Base-by-base conservation (phyloP, 2,888 invertebrate species). In the Eupithecia exiguata region DNA sequence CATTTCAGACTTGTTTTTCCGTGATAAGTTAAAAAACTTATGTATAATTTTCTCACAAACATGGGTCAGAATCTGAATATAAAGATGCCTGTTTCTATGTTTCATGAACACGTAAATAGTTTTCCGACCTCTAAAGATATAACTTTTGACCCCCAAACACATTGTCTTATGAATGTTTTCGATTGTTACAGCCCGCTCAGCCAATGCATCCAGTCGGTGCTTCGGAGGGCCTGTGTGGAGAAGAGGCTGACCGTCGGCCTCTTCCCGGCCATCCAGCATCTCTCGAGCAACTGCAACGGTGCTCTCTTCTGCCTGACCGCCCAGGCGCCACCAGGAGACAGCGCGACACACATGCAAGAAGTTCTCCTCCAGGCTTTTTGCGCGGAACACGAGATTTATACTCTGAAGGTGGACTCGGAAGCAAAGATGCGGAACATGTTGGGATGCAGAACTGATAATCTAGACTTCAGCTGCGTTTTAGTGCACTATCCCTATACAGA, bases 291-390 rank as follows among this genome's bases (percentile, higher is more conserved):
- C 80, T 92, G 94, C 67, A 95, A 95, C 74, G 96, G 96, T 10
- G 96, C 96, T 0, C 93, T 97, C 0, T 96, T 96, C 84, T 97
- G 97, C 84, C 89, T 97, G 63, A 95, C 97, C 25, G 96, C 97
- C 1, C 96, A 96, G 71, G 96, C 96, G 36, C 92, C 95, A 68
- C 96, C 95, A 53, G 96, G 96, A 6, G 97, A 97, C 88, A 96
- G 97, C 40, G 96, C 97, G 7, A 96, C 96, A 10, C 97, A 97
- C 85, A 97, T 97, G 95, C 97, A 97, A 83, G 96, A 96, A 85
- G 97, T 97, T 7, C 92, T 97, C 0, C 91, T 97, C 46, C 97
- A 97, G 84, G 97, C 97, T 0, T 97, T 97, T 87, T 97, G 97
- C 88, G 96, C 96, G 58, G 97, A 97, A 88, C 97, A 97, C 78